Evolutionary conservation across 2,113 vertebrate genomes (phyloP).

Genomic region (Mionectes macconnelli): DNA sequence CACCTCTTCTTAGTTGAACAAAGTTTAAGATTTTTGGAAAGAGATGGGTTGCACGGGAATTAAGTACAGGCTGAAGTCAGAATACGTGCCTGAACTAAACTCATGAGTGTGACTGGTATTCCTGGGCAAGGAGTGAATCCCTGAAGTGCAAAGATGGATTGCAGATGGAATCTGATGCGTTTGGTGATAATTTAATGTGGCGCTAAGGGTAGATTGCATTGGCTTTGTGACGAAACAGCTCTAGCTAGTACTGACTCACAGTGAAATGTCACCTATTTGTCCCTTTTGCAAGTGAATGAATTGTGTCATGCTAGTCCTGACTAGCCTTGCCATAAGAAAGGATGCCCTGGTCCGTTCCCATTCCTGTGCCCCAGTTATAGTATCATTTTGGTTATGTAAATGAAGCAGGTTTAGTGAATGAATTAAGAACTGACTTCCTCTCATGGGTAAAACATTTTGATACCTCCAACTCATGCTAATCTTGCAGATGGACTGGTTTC

Average conservation of each 20-base stretch:
- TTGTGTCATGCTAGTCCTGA: not conserved
- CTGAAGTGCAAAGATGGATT: not conserved
- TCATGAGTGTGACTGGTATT: not conserved
- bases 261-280: not conserved
- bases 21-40: not conserved
- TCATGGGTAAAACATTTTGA: not conserved
- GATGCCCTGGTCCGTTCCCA: not conserved
- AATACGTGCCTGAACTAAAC: not conserved
- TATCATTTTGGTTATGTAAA: constrained; percentile 13
- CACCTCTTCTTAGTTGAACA: not conserved
- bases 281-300: not conserved
- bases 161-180: not conserved
- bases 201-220: not conserved
- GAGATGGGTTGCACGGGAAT: not conserved
- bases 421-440: not conserved
- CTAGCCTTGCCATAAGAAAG: not conserved
- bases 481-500: not conserved
- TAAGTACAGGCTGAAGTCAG: not conserved
- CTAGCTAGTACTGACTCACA: not conserved
- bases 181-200: not conserved
- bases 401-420: not conserved
- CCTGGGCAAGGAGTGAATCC: not conserved
- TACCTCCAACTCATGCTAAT: not conserved
- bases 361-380: not conserved
- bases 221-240: not conserved